phyloP scores from a whole-genome alignment of 2,888 invertebrate species.

The Eudasyphora cyanicolor region DNA sequence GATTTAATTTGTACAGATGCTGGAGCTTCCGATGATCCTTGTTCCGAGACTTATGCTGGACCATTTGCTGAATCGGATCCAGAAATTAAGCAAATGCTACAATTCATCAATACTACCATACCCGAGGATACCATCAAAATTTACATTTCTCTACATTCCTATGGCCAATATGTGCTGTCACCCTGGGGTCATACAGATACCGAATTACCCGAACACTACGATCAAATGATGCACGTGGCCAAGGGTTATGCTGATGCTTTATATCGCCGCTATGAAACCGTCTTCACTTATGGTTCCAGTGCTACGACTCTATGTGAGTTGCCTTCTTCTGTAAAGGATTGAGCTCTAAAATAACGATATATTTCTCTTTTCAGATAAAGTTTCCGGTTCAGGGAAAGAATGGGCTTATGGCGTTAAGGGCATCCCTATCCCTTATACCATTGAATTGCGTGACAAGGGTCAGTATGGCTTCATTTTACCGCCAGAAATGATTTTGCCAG shows the following conservation, averaged over 20 bases:
- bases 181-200: constrained; percentile 82
- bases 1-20: constrained; percentile 68
- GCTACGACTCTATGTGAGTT: constrained; percentile 81
- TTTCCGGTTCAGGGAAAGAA: constrained; percentile 81
- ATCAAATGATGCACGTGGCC: constrained; percentile 81
- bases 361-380: too few relatives aligned
- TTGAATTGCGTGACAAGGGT: constrained; percentile 86
- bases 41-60: constrained; percentile 81
- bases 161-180: constrained; percentile 83
- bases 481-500: constrained; percentile 83
- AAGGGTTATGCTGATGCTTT: constrained; percentile 82
- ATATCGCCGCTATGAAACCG: constrained; percentile 80
- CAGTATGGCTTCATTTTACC: constrained; percentile 86
- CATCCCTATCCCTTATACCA: constrained; percentile 82
- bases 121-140: constrained; percentile 79
- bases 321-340: not conserved
- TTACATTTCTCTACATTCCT: constrained; percentile 84
- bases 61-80: constrained; percentile 82
- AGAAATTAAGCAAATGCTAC: constrained; percentile 81
- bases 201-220: constrained; percentile 80
- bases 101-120: constrained; percentile 80
- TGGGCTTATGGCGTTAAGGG: constrained; percentile 82
- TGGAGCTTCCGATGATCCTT: constrained; percentile 81
- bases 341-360: not conserved
- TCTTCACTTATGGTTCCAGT: constrained; percentile 82